phyloP scores from a whole-genome alignment of 2,888 invertebrate species.

The Tubulanus polymorphus region DNA sequence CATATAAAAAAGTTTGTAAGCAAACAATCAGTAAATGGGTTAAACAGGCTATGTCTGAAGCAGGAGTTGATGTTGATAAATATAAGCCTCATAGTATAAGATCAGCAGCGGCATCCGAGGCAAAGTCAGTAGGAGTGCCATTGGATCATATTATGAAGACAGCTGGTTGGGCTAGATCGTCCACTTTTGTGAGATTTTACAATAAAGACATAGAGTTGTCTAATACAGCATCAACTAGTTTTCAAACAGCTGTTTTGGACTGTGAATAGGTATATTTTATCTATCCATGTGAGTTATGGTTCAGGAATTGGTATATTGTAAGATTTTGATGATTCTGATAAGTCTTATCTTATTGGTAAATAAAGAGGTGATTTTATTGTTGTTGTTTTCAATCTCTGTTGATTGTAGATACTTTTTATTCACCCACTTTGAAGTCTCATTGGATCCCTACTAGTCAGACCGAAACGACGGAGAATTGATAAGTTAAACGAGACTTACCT shows the following conservation, averaged over 20 bases:
- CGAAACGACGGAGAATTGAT: background rate
- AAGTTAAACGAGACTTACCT: background rate
- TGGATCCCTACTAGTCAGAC: too few species aligned
- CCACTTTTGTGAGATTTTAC: background rate
- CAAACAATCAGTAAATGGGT: background rate
- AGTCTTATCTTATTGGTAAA: too few species aligned
- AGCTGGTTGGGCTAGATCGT: background rate
- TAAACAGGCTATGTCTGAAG: background rate
- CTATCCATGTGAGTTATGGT: too few species aligned
- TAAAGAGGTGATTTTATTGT: too few species aligned
- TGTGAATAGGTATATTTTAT: too few species aligned
- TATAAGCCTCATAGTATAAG: background rate
- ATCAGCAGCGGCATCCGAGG: background rate
- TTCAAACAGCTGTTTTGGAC: background rate
- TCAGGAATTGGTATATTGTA: too few species aligned
- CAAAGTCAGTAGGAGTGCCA: background rate
- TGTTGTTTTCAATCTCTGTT: too few species aligned
- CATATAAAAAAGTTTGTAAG: background rate
- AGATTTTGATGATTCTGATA: too few species aligned
- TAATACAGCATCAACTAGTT: background rate
- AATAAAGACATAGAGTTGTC: background rate
- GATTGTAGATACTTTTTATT: background rate
- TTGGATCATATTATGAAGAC: background rate
- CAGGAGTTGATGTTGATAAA: background rate
- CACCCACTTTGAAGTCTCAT: background rate